Conservation (phyloP, 2,888 invertebrate species). For the Catonia carolina region DNA sequence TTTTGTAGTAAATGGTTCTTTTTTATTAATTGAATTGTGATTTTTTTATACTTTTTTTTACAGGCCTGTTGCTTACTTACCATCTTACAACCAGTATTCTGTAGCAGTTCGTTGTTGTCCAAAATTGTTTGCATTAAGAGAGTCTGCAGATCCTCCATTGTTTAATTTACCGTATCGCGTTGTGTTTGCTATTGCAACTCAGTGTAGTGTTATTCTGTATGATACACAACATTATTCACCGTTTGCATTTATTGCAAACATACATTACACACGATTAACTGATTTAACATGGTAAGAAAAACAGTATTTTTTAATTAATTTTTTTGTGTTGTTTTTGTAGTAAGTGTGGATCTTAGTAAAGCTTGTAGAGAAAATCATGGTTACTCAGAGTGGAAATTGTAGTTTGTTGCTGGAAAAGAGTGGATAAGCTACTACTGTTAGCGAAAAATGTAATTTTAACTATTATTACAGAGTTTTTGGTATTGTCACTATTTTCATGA, state of each 20-base stretch:
- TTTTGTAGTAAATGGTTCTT: too few species aligned
- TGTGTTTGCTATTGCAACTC: conserved; percentile 87
- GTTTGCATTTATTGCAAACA: conserved; percentile 71
- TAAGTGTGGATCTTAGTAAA: too few species aligned
- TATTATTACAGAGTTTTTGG: too few species aligned
- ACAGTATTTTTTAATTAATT: background rate
- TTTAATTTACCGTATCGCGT: conserved; percentile 67
- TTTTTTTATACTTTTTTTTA: conserved; percentile 32
- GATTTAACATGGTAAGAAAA: conserved; percentile 69
- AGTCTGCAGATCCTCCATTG: conserved; percentile 49
- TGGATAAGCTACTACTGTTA: too few species aligned
- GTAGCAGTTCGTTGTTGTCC: conserved; percentile 81
- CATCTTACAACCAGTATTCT: conserved; percentile 72
- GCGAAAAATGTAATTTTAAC: too few species aligned
- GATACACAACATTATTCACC: conserved; percentile 80
- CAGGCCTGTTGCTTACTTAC: conserved; percentile 72
- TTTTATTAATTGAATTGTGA: conserved; percentile 14
- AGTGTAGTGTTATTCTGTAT: conserved; percentile 75
- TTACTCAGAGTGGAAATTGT: too few species aligned
- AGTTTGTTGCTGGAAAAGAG: too few species aligned
- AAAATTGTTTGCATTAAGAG: conserved; percentile 55
- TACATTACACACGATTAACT: conserved; percentile 83
- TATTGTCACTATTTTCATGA: too few species aligned
- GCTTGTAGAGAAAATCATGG: too few species aligned
- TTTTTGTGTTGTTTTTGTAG: too few species aligned